Percentiles rank a stretch among this genome's conserved stretches.
Evolutionary conservation across 2,797 vertebrate species (phyloP).

Genomic region (Sibirionetta formosa): DNA sequence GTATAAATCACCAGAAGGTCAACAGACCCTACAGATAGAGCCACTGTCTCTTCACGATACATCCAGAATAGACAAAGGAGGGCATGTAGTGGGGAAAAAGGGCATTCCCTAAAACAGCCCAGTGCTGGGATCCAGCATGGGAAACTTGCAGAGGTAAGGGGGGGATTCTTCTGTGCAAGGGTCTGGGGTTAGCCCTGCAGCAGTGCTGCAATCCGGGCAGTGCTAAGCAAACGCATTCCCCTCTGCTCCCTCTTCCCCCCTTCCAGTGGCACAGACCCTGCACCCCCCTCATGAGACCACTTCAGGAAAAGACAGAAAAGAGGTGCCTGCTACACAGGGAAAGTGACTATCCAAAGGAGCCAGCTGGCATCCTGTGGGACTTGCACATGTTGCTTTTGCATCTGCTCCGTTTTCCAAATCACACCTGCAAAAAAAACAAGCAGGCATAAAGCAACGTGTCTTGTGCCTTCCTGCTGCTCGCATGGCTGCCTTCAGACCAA

Average conservation of each 20-base stretch:
- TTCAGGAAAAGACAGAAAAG: neutral
- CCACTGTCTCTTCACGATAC: neutral
- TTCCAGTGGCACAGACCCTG: fast-evolving
- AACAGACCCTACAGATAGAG: fast-evolving
- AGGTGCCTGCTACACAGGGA: neutral
- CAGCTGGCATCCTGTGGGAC: neutral
- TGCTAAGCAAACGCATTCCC: fast-evolving
- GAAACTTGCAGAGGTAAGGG: fast-evolving
- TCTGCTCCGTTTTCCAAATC: neutral
- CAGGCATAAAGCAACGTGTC: neutral
- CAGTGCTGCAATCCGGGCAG: fast-evolving
- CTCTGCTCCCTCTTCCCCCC: fast-evolving
- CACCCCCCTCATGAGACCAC: fast-evolving
- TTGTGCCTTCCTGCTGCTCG: neutral
- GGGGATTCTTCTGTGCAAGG: neutral
- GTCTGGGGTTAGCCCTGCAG: neutral
- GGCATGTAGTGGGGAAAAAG: neutral
- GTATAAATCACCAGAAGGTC: fast-evolving
- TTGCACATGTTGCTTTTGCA: neutral
- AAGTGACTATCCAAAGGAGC: neutral
- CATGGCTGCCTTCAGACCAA: neutral
- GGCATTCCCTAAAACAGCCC: fast-evolving
- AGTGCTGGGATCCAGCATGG: fast-evolving
- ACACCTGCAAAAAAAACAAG: neutral
- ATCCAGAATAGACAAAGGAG: neutral